phyloP scores from a whole-genome alignment of 2,797 vertebrate species.

The Catostomus latipinnis region DNA sequence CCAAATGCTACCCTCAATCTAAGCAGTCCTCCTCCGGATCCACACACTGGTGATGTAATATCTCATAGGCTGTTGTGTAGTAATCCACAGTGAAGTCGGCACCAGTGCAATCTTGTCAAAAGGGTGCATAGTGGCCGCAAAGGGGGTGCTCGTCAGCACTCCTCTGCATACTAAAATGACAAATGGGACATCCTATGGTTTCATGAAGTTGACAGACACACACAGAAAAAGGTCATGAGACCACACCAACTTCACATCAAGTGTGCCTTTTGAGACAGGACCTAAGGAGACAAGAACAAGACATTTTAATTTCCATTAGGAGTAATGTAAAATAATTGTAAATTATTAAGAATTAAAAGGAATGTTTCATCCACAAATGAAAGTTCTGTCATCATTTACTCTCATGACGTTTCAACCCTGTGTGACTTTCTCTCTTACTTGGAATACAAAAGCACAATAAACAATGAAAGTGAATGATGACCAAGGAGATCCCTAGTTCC shows the following conservation, averaged over 20 bases:
- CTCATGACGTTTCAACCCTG: too few species aligned
- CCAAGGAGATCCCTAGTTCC: too few species aligned
- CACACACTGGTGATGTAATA: background rate
- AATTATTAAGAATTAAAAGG: too few species aligned
- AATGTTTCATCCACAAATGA: too few species aligned
- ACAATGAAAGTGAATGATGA: too few species aligned
- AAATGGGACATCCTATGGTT: background rate
- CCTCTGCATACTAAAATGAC: conserved; percentile 26
- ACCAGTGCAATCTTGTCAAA: background rate
- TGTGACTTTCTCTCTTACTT: too few species aligned
- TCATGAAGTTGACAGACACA: background rate
- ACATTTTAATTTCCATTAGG: background rate
- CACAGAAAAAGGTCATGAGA: background rate
- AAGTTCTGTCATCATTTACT: too few species aligned
- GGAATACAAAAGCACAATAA: too few species aligned
- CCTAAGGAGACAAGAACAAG: background rate
- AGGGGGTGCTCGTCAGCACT: conserved; percentile 1
- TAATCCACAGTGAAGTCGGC: background rate
- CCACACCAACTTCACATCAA: background rate
- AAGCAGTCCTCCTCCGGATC: background rate
- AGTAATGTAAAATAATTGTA: background rate
- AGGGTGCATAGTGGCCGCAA: background rate
- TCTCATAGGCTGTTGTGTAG: too few species aligned
- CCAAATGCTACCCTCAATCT: too few species aligned
- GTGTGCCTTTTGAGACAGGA: background rate